Percentiles rank a stretch among this genome's conserved stretches.
phyloP scores from a whole-genome alignment of 92 coral and sea anemone genomes.

The Actinostola sp. region DNA sequence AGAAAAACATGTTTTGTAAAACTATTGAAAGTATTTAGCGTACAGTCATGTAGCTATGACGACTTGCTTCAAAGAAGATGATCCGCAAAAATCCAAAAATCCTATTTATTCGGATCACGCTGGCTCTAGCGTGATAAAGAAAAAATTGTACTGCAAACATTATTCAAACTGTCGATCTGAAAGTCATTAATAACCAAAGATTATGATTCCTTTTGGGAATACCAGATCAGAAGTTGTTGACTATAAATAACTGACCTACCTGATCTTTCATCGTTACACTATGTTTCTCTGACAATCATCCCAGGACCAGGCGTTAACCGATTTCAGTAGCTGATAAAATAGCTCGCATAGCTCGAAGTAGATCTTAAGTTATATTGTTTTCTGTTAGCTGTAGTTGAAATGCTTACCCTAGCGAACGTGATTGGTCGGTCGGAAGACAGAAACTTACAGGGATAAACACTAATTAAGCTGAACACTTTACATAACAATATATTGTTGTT shows the following conservation, averaged over 20 bases:
- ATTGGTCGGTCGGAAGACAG: constrained; percentile 11
- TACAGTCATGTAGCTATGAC: constrained; percentile 1
- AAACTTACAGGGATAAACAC: not conserved
- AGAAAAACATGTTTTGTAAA: not conserved
- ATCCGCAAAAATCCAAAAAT: not conserved
- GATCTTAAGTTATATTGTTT: constrained; percentile 1
- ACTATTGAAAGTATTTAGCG: constrained; percentile 8
- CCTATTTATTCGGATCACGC: not conserved
- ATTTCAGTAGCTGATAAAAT: no score
- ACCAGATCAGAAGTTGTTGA: no score
- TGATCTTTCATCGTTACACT: no score
- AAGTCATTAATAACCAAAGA: no score
- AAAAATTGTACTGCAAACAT: not conserved
- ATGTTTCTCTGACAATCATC: not conserved
- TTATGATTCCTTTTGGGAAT: no score
- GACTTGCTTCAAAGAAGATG: not conserved
- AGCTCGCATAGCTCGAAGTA: not conserved
- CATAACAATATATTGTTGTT: constrained; percentile 27
- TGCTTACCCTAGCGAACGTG: constrained; percentile 1
- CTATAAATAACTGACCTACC: no score
- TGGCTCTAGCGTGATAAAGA: not conserved
- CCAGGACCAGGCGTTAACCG: no score
- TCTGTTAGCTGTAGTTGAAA: constrained; percentile 10
- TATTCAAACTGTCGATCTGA: not conserved
- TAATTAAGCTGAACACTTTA: constrained; percentile 16